phyloP scores from a whole-genome alignment of 2,888 invertebrate species.

The Pterostichus madidus region DNA sequence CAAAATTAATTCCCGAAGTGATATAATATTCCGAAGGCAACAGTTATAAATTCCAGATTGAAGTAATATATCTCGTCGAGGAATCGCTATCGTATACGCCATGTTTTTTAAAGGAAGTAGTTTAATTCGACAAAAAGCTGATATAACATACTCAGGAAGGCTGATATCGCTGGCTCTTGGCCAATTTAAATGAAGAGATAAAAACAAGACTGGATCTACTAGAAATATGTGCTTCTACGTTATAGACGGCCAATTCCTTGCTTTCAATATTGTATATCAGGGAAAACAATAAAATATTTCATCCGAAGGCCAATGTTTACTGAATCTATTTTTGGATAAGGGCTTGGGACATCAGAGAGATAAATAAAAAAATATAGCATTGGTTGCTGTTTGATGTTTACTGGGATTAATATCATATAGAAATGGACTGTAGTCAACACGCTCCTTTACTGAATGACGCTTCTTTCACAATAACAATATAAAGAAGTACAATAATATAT shows the following conservation, averaged over 20 bases:
- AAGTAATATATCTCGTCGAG: conserved; percentile 15
- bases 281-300: conserved; percentile 40
- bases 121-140: conserved; percentile 37
- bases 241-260: conserved; percentile 19
- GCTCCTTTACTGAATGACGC: no score
- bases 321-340: conserved; percentile 15
- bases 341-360: neutral
- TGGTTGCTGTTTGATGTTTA: neutral
- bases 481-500: no score
- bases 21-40: conserved; percentile 33
- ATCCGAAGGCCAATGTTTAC: conserved; percentile 28
- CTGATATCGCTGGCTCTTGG: conserved; percentile 22
- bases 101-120: conserved; percentile 42
- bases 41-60: conserved; percentile 26
- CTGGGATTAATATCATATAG: no score
- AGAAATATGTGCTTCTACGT: conserved; percentile 35
- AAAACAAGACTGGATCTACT: neutral
- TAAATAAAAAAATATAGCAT: neutral
- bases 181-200: conserved; percentile 40
- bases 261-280: conserved; percentile 18
- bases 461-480: no score
- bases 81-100: conserved; percentile 18
- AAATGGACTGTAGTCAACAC: no score
- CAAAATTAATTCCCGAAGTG: conserved; percentile 19
- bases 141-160: conserved; percentile 21